Evolutionary conservation across 2,113 vertebrate species (phyloP), one percentile per base, ranked within the genome.

Genomic region (Nyctereutes procyonoides): DNA sequence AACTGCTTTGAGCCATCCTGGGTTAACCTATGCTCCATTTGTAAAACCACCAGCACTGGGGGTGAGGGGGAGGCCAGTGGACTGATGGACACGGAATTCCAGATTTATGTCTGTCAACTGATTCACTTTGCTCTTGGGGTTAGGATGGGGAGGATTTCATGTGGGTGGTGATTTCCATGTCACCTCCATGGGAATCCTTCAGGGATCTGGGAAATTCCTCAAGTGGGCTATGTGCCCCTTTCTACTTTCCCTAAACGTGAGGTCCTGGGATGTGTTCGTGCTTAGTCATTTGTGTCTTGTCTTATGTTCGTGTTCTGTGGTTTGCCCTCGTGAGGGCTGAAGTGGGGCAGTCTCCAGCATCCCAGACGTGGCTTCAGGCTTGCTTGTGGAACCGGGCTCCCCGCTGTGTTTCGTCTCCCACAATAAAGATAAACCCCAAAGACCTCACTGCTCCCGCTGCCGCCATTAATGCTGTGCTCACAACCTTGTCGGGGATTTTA

Each of bases 391-490:
- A 56, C 84, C 9, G 32, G 86, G 55, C 48, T 62, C 19, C 15
- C n/a, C 96, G 6, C 43, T 60, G 92, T 65, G n/a, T 51, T 81
- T 88, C 86, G n/a, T 62, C 38, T 80, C 73, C 90, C 88, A 71
- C 35, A 0, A 55, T 87, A 69, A 58, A 86, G 73, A 87, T 30
- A 67, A 94, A 82, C 65, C 90, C 80, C 91, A 84, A 92, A 94
- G 83, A 97, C 95, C 86, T 90, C 97, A 96, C 89, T 80, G 71
- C 98, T 98, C 62, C 96, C 0, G 96, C 98, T 97, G 97, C 96
- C 73, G 6, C 63, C 67, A 60, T 71, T 98, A 98, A 98, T 28
- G 79, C 98, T 98, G 98, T 98, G 98, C 98, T 98, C 96, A 97
- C 90, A 96, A 89, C 93, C 93, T 97, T 93, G 97, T 98, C 84